Conservation (phyloP, 2,797 vertebrate genomes). For the Chaetophractus vellerosus region DNA sequence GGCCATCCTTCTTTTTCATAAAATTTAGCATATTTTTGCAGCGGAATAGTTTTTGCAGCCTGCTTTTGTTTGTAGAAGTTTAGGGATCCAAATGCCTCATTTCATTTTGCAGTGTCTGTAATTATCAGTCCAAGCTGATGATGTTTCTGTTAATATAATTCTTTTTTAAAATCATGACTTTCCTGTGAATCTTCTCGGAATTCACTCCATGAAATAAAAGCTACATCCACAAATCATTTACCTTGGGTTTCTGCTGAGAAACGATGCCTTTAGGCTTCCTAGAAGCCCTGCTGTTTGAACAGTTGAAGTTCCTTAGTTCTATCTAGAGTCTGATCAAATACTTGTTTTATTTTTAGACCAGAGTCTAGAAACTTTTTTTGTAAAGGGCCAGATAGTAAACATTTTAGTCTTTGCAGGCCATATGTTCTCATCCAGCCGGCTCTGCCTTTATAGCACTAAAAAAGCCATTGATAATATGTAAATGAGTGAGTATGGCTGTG, state of each 20-base stretch:
- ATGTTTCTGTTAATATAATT: conserved; percentile 12
- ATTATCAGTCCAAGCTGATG: not conserved
- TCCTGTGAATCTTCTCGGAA: not conserved
- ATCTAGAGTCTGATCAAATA: not conserved
- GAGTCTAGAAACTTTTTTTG: not conserved
- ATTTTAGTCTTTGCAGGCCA: not conserved
- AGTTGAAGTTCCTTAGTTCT: not conserved
- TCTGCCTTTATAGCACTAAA: not conserved
- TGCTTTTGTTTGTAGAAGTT: not conserved
- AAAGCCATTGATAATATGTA: not conserved
- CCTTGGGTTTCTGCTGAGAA: not conserved
- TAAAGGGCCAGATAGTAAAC: not conserved
- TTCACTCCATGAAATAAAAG: not conserved
- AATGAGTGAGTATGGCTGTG: not conserved
- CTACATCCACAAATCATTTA: not conserved
- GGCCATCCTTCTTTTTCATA: not conserved
- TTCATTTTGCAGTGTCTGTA: not conserved
- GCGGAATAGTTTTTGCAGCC: not conserved
- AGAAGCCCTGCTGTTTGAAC: not conserved
- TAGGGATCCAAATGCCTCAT: not conserved
- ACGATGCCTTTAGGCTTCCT: not conserved
- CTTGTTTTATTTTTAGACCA: conserved; percentile 50
- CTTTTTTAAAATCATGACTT: not conserved
- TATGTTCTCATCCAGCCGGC: not conserved
- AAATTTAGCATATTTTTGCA: not conserved